These are phyloP conservation scores for Choloepus didactylus DNA, from an alignment of 2,797 vertebrate genomes.

Conservation along the genomic window DNA sequence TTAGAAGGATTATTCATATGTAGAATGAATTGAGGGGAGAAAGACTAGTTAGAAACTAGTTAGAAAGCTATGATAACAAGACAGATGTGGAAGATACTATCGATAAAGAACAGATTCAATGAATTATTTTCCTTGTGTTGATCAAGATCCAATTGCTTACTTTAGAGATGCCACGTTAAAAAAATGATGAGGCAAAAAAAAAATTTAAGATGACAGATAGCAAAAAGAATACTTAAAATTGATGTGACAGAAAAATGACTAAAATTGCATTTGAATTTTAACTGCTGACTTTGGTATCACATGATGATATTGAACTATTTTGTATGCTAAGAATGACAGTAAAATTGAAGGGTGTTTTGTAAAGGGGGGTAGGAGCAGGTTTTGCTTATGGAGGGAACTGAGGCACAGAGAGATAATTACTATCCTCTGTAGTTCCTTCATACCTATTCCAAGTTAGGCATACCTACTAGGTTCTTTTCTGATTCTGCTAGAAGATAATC, in stretches of 20 bases:
- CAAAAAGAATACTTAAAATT: neutral
- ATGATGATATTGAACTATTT: conserved; percentile 16
- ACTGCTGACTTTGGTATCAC: neutral
- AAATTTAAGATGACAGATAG: neutral
- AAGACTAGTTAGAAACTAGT: neutral
- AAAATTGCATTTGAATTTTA: conserved; percentile 32
- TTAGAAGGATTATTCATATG: neutral
- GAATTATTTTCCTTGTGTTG: neutral
- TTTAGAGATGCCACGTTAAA: neutral
- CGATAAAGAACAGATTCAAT: neutral
- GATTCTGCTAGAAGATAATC: neutral
- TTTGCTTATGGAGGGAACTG: neutral
- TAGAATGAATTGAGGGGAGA: neutral
- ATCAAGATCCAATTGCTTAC: neutral
- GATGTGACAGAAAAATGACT: conserved; percentile 13
- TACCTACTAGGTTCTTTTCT: neutral
- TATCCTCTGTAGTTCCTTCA: neutral
- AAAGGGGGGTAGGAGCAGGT: neutral
- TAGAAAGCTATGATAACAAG: neutral
- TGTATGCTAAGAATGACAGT: neutral
- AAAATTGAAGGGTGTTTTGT: neutral
- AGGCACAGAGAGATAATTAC: neutral
- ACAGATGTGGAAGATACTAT: neutral
- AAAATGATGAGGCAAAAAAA: neutral
- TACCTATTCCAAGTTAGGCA: neutral